These are phyloP conservation scores for Peromyscus nudipes DNA, from an alignment of 2,797 vertebrate genomes.

Conservation along the genomic window DNA sequence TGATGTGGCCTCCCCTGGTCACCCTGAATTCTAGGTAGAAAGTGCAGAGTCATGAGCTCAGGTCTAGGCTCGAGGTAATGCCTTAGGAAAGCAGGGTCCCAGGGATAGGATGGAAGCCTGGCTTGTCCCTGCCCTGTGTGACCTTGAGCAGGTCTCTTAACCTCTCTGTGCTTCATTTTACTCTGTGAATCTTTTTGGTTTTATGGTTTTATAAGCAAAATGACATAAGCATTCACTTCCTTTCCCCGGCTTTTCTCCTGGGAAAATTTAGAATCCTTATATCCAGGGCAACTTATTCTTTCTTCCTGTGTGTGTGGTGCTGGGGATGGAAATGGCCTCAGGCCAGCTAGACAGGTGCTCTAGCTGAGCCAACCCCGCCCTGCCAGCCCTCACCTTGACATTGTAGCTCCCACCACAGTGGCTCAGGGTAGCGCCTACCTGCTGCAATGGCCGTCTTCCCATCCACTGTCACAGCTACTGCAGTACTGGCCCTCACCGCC, in stretches of 20 bases:
- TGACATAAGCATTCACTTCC: neutral
- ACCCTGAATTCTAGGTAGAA: neutral
- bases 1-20: neutral
- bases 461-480: slow-evolving; percentile 92
- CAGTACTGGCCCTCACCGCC: slow-evolving; percentile 93
- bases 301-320: neutral
- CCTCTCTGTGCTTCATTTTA: neutral
- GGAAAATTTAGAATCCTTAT: neutral
- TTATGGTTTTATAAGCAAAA: slow-evolving; percentile 30
- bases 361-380: accelerated
- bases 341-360: neutral
- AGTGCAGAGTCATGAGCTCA: neutral
- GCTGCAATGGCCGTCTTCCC: slow-evolving; percentile 91
- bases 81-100: neutral
- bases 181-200: neutral
- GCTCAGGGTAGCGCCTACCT: slow-evolving; percentile 91
- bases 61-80: neutral
- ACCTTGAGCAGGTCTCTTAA: neutral
- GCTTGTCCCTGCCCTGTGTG: neutral
- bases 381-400: neutral
- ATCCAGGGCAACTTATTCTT: neutral
- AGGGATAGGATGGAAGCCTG: neutral
- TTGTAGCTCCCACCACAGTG: neutral
- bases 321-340: neutral
- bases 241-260: neutral